A percentile compares a stretch with the other conserved stretches of the same genome.
Conservation (phyloP, 2,113 vertebrate genomes). For the Calonectris borealis region DNA sequence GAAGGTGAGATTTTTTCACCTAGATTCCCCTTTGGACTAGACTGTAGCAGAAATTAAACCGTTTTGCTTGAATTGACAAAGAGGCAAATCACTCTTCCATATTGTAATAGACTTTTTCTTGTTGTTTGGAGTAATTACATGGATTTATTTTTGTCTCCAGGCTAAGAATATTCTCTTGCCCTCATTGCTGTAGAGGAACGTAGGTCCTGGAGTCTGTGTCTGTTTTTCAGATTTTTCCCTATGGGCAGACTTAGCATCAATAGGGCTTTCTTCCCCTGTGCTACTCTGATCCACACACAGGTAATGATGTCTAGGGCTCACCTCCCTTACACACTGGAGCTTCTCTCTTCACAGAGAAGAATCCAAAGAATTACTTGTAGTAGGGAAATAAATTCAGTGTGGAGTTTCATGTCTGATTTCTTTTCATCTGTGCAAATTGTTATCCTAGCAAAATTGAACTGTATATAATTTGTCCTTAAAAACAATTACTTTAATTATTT, state of each 20-base stretch:
- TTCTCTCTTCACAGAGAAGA: background rate
- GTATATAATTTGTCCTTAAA: background rate
- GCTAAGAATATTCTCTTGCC: background rate
- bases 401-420: background rate
- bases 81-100: background rate
- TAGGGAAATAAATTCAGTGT: background rate
- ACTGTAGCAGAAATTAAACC: background rate
- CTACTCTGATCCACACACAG: background rate
- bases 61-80: background rate
- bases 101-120: background rate
- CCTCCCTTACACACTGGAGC: background rate
- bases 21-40: background rate
- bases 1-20: background rate
- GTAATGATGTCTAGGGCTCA: background rate
- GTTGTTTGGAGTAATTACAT: background rate
- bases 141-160: background rate
- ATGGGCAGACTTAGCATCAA: background rate
- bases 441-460: background rate
- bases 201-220: background rate
- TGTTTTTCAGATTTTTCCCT: background rate
- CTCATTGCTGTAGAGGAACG: background rate
- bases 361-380: background rate
- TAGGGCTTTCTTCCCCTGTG: background rate
- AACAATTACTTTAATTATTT: constrained; percentile 43
- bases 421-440: background rate